Conservation (phyloP, 2,113 vertebrate species). For the Megalops atlanticus region DNA sequence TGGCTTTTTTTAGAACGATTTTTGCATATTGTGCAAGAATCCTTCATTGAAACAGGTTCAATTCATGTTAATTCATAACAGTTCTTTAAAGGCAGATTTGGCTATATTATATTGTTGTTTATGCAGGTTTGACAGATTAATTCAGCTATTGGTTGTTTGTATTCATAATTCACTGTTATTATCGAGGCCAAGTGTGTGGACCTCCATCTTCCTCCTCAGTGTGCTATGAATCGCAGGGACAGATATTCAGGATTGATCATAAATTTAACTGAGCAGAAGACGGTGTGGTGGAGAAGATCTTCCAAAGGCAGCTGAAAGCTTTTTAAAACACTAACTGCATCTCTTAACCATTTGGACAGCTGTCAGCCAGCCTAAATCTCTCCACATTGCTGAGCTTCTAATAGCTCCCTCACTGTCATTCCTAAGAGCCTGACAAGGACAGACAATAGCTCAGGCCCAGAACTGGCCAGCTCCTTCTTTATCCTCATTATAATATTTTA, state of each 20-base stretch:
- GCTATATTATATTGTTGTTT: neutral
- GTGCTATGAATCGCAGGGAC: neutral
- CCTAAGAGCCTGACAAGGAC: constrained; percentile 51
- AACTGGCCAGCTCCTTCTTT: neutral
- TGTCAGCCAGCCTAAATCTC: constrained; percentile 63
- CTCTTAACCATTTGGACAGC: constrained; percentile 70
- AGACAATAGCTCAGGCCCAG: constrained; percentile 27
- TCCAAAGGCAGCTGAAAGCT: constrained; percentile 60
- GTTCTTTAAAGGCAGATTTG: no score
- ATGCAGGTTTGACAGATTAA: neutral
- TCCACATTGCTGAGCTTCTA: constrained; percentile 67
- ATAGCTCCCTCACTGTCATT: constrained; percentile 70
- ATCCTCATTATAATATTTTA: neutral
- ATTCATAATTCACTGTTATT: neutral
- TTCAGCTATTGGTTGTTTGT: neutral
- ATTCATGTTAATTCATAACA: no score
- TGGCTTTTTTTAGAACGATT: neutral
- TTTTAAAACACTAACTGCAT: constrained; percentile 57
- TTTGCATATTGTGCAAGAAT: neutral
- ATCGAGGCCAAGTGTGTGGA: no score
- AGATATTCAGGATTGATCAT: neutral
- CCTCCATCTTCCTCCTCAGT: no score
- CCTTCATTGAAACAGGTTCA: neutral
- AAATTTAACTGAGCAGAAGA: neutral
- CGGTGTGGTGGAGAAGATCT: constrained; percentile 57